phyloP scores from a whole-genome alignment of 2,888 invertebrate species.

The Laothoe populi region DNA sequence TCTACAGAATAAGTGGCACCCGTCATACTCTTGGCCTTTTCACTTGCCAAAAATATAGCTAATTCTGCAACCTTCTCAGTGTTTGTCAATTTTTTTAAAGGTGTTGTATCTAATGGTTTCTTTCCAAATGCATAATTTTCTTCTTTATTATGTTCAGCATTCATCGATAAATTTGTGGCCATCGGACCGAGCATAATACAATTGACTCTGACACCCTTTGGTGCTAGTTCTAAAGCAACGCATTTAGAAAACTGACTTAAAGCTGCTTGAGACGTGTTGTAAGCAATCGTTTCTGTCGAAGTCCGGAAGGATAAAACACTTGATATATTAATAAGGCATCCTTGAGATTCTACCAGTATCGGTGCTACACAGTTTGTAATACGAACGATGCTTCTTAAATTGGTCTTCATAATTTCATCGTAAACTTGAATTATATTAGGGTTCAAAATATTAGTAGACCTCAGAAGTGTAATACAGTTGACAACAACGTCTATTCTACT shows the following conservation, averaged over 20 bases:
- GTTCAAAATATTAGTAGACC: conserved; percentile 40
- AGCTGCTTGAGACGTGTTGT: conserved; percentile 89
- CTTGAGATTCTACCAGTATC: conserved; percentile 47
- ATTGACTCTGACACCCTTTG: conserved; percentile 87
- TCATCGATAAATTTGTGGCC: conserved; percentile 56
- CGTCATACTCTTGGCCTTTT: conserved; percentile 56
- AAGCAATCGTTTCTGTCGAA: conserved; percentile 52
- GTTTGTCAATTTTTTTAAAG: conserved; percentile 42
- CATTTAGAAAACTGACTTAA: conserved; percentile 90
- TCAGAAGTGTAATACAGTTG: conserved; percentile 51
- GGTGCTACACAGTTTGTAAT: conserved; percentile 45
- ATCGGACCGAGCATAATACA: conserved; percentile 89
- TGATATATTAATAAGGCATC: conserved; percentile 55
- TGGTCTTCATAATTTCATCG: conserved; percentile 49
- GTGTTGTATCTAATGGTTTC: conserved; percentile 28
- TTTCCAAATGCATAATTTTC: conserved; percentile 38
- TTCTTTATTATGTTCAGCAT: conserved; percentile 37
- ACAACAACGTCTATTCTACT: conserved; percentile 54
- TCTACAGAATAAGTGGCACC: conserved; percentile 48
- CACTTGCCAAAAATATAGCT: conserved; percentile 52
- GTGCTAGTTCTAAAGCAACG: conserved; percentile 87
- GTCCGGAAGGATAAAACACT: conserved; percentile 38
- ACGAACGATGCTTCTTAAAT: conserved; percentile 51
- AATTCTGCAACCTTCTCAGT: conserved; percentile 53
- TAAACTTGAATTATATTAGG: conserved; percentile 44